phyloP scores from a whole-genome alignment of 2,113 vertebrate genomes.

The Colinus virginianus region DNA sequence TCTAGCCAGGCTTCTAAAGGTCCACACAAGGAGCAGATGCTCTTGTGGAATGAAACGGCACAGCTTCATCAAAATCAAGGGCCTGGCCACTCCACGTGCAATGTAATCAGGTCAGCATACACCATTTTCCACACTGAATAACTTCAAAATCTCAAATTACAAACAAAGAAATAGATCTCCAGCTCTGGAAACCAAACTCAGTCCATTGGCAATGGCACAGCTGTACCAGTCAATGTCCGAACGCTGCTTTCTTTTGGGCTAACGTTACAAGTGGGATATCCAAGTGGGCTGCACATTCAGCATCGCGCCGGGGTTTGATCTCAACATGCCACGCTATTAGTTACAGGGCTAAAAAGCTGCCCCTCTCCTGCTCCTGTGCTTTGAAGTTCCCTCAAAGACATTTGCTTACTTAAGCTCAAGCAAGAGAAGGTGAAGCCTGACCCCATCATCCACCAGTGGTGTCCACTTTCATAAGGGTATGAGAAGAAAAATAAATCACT shows the following conservation, averaged over 20 bases:
- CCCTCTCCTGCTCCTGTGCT: slow-evolving; percentile 1
- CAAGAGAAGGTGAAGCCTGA: slow-evolving; percentile 62
- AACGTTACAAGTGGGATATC: background rate
- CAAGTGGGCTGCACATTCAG: background rate
- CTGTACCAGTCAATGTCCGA: background rate
- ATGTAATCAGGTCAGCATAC: background rate
- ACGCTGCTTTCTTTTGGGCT: slow-evolving; percentile 5
- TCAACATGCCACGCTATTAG: slow-evolving; percentile 1
- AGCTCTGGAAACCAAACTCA: background rate
- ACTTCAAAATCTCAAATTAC: background rate
- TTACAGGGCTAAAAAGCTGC: slow-evolving; percentile 15
- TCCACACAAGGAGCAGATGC: background rate
- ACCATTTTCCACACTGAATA: accelerated
- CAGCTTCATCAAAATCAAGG: background rate
- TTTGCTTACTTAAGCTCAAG: slow-evolving; percentile 67
- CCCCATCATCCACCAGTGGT: slow-evolving; percentile 46
- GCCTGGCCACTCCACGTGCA: background rate
- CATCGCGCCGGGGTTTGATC: background rate
- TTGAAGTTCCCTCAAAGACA: slow-evolving; percentile 53
- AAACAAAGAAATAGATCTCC: background rate
- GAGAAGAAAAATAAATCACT: slow-evolving; percentile 82
- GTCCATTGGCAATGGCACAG: background rate
- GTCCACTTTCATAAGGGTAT: slow-evolving; percentile 72
- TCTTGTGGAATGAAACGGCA: background rate
- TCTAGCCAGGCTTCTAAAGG: background rate